Evolutionary conservation across 2,113 vertebrate species (phyloP).

Genomic region (Hydropotes inermis): DNA sequence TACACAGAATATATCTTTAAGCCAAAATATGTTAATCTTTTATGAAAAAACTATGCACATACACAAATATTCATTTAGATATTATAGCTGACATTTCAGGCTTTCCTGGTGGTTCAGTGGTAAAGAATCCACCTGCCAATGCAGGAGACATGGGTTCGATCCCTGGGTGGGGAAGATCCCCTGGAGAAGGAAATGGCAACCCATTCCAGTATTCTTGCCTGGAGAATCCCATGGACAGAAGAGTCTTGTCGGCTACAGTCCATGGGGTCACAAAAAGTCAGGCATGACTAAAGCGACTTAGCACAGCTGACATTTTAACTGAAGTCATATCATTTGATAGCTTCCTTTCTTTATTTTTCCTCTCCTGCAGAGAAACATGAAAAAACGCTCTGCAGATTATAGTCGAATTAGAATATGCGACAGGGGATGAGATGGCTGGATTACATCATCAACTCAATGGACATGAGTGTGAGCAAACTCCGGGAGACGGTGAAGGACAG

Average conservation of each 20-base stretch:
- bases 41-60: neutral
- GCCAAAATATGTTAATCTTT: neutral
- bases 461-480: neutral
- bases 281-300: neutral
- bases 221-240: neutral
- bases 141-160: neutral
- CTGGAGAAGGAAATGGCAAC: neutral
- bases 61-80: neutral
- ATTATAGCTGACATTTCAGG: neutral
- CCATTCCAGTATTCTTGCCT: neutral
- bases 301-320: neutral
- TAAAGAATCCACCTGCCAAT: neutral
- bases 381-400: neutral
- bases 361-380: neutral
- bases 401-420: neutral
- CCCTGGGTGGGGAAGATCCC: neutral
- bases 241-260: neutral
- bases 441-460: neutral
- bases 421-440: neutral
- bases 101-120: neutral
- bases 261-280: neutral
- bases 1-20: fast-evolving
- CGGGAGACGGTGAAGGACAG: neutral
- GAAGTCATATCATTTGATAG: neutral
- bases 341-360: neutral